Base-by-base conservation (phyloP, 2,888 invertebrate genomes). In the Amblyjoppa proteus region DNA sequence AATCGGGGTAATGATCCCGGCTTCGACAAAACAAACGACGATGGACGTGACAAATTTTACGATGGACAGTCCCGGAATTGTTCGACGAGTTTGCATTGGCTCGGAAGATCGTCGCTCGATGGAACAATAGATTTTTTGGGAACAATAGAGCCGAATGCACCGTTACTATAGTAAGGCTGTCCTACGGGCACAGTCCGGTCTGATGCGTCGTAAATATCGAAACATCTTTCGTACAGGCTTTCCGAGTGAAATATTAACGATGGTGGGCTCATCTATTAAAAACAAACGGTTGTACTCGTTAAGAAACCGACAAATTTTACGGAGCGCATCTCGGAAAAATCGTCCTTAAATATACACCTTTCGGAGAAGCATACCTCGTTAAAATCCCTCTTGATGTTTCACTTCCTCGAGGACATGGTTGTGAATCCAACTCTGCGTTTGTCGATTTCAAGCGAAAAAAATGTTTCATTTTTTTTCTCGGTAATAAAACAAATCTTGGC, bases 1-100 rank as follows among this genome's bases (percentile, higher is more conserved):
- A 28, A 25, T 13, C 28, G 13, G 51, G 49, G 56, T 68, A 69
- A 81, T 69, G 66, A 75, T 58, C 53, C 38, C n/a, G 13, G 53
- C 13, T 75, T 75, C 20, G 74, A 68, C 56, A 74, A 41, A 58
- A 58, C 13, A 25, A 58, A 25, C 25, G 25, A 28, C 58, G 25
- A 58, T 13, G 58, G 11, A 28, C 58, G 11, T 28, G 58, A 58
- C 58, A 5, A 20, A 58, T 58, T 58, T 58, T 25, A 58, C 28
- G 25, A 58, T 28, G 58, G 11, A 13, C 58, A 58, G 28, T 58
- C 13, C 13, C 58, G 58, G 16, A 49, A 58, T 11, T 11, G 2
- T 58, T 25, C 58, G 58, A 58, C 1, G 58, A 11, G 25, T 4
- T 58, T 28, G 56, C 4, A 28, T 28, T 13, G 58, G 28, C 58